Base-by-base conservation (phyloP, 1,140 invertebrate genomes). In the Zelostemma sp. region DNA sequence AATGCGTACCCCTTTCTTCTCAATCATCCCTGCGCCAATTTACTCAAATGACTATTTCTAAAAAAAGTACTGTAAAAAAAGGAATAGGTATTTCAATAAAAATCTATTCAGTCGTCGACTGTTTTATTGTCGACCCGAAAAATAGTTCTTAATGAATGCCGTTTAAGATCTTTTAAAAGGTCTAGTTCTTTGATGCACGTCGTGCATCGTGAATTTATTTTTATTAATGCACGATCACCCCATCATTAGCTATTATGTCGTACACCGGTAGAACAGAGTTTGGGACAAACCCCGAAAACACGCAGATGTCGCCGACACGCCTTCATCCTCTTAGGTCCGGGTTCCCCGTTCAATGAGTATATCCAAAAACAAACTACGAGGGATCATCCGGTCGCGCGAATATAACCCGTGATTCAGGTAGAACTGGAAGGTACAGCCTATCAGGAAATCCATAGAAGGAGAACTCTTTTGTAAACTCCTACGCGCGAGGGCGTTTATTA, bases 191-290 rank as follows among this genome's bases (percentile, higher is more conserved):
- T 79, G 74, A 79, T 72, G 74, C 63, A 63, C 73, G 63, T 66
- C 68, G 65, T 73, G 67, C 73, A 51, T 59, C 40, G 72, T 68
- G 53, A 73, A 71, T 71, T 70, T 67, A 68, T 64, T 67, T 68
- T 73, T 75, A 72, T 73, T 75, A 70, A 75, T 75, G 62, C 68
- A 62, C 64, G 53, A 70, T 68, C 70, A 76, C 73, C 78, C 80
- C 68, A 76, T 83, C 72, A 80, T 83, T 81, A 80, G 72, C 73
- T 72, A 84, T 84, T 83, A 80, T 82, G 69, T 56, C 53, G 51
- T 71, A 58, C 61, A 45, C 59, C 38, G 65, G 54, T 51, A 31
- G 57, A 68, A 48, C 47, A 66, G 69, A 67, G 74, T 72, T 71
- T 60, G 51, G 63, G 47, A 60, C 63, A 67, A 66, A 62, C 55